These are phyloP conservation scores for Erythrolamprus reginae DNA, from an alignment of 2,113 vertebrate genomes.

Conservation along the genomic window DNA sequence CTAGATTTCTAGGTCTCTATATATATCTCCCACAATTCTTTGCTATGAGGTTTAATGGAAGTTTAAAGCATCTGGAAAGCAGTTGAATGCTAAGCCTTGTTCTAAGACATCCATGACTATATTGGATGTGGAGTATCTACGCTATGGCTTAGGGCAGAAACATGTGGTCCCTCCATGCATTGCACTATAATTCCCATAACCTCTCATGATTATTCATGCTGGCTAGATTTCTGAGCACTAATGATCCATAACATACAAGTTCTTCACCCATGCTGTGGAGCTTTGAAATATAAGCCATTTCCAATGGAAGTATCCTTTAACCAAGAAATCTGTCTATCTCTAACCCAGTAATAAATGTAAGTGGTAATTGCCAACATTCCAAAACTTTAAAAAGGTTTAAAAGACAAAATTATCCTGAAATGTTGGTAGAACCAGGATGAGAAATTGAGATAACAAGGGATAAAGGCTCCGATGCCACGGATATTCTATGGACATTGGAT, in stretches of 20 bases:
- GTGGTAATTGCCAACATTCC: not conserved
- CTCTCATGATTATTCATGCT: not conserved
- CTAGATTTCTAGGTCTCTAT: not conserved
- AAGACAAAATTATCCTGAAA: not conserved
- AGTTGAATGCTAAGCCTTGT: not conserved
- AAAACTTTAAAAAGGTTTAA: not conserved
- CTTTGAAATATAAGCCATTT: not conserved
- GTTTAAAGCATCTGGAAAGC: not conserved
- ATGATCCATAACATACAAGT: not conserved
- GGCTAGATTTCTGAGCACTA: not conserved
- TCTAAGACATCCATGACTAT: not conserved
- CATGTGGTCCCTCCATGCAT: not conserved
- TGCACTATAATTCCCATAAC: not conserved
- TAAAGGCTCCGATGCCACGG: not conserved
- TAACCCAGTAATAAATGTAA: not conserved
- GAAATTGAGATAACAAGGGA: not conserved
- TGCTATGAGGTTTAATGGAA: not conserved
- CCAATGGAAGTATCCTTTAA: not conserved
- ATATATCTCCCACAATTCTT: not conserved
- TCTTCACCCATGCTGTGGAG: not conserved
- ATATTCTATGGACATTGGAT: not conserved
- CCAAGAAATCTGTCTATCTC: not conserved
- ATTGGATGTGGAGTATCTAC: not conserved
- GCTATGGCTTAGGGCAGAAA: not conserved
- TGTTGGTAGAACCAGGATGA: not conserved